Evolutionary conservation across 2,888 invertebrate species (phyloP), one percentile per base, ranked within the genome.

Genomic region (Chrysotoxum bicinctum): DNA sequence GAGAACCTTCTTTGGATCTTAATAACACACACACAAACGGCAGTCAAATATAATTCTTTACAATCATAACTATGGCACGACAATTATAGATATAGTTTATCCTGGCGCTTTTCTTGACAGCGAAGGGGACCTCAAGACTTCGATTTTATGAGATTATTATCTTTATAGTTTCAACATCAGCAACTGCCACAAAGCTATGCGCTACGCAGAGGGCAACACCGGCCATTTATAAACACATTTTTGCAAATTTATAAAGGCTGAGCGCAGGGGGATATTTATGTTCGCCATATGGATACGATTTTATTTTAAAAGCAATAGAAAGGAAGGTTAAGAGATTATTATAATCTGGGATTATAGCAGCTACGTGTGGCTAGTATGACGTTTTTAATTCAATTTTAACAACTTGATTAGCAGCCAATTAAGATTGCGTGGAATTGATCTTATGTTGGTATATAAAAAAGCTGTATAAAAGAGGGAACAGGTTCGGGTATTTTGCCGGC

Each of bases 331-430:
- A 68, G 73, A 50, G 78, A 73, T 73, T 73, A 73, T 83, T 73
- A 83, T 73, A 73, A 68, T 77, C 60, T 6, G 3, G 3, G 23
- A n/a, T 66, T 40, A 56, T 48, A 37, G 8, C 16, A 30, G 14
- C 6, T 50, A 23, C 26, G 35, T 35, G 16, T 7, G 45, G 43
- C 9, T 40, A 23, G 35, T 21, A 32, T 19, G 35, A 50, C n/a
- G 52, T 50, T 58, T 37, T 58, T 77, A 62, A 73, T 68, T 62
- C 32, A 35, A 32, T 37, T 70, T 84, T 80, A 80, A 84, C 84
- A 84, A 80, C 84, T 84, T 80, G 80, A 84, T 84, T 84, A 84
- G 75, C 75, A 70, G 79, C 70, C 84, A 84, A 84, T 84, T 84
- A 80, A 80, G 75, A 80, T 80, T 80, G 80, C 40, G 26, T 12